phyloP scores from a whole-genome alignment of 1,140 invertebrate species.

The Aplysia californica region DNA sequence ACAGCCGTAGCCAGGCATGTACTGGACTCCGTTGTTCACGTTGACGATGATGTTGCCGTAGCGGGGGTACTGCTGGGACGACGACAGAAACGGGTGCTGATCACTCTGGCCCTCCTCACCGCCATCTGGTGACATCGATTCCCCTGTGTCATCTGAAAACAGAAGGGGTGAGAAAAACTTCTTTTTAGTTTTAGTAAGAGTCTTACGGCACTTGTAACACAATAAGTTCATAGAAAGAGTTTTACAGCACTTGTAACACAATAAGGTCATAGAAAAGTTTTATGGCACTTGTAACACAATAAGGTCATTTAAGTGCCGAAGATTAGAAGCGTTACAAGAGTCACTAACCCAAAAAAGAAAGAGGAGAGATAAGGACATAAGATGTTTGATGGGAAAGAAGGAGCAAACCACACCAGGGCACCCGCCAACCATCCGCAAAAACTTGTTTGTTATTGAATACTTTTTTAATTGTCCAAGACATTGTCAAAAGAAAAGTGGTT shows the following conservation, averaged over 20 bases:
- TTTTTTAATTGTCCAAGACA: no score
- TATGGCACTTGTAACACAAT: neutral
- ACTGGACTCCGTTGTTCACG: slow-evolving; percentile 62
- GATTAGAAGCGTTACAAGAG: no score
- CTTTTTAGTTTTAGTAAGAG: neutral
- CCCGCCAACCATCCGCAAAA: no score
- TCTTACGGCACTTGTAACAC: neutral
- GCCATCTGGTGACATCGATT: slow-evolving; percentile 1
- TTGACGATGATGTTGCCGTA: slow-evolving; percentile 61
- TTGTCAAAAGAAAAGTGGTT: no score
- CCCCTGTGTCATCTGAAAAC: slow-evolving; percentile 9
- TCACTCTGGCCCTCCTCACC: slow-evolving; percentile 31
- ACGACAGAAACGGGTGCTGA: slow-evolving; percentile 53
- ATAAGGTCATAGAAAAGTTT: neutral
- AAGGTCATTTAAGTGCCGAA: no score
- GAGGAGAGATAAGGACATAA: no score
- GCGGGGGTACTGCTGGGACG: slow-evolving; percentile 34
- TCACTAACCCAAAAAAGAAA: no score
- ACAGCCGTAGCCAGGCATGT: slow-evolving; percentile 48
- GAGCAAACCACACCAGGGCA: no score
- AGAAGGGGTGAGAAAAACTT: neutral
- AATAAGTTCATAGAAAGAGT: neutral
- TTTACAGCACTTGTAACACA: neutral
- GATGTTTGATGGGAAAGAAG: no score
- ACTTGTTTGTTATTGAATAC: no score